Evolutionary conservation across 2,888 invertebrate genomes (phyloP), one percentile per base, ranked within the genome.

Genomic region (Acleris literana): DNA sequence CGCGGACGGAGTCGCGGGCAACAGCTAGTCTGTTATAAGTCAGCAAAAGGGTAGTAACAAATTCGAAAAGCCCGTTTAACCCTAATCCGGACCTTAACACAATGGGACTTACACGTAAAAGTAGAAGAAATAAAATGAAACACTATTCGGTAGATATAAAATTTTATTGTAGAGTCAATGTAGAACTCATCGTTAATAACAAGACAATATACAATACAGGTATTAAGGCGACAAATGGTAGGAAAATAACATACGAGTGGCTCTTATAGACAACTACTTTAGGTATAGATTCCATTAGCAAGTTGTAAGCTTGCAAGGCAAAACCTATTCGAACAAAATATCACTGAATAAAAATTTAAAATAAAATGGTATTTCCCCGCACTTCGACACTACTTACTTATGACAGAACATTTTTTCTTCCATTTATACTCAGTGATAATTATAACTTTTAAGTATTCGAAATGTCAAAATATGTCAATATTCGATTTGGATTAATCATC

Each of bases 111-210:
- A n/a, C n/a, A n/a, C n/a, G n/a, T n/a, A n/a, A n/a, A n/a, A n/a
- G n/a, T n/a, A n/a, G n/a, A 33, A n/a, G 0, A 48, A 49, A 5
- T 44, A 76, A 75, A 73, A 75, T 78, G 72, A 76, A 68, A 68
- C 49, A 55, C 49, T 61, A 68, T 73, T 77, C 76, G 73, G 76
- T 86, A 84, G 77, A 86, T 90, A 89, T 85, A 90, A 90, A 89
- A 87, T 88, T 90, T 90, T 85, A 90, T 90, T 82, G 82, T 85
- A 77, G 83, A 88, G 82, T 87, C 82, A 79, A 79, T 83, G 80
- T 77, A 81, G 81, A 86, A 88, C 84, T 84, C 82, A 80, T 79
- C 78, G 76, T 81, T 88, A 85, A 84, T 85, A 92, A 89, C 87
- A 90, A 88, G 81, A 83, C 82, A 88, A 90, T 91, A 87, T 88